phyloP scores from a whole-genome alignment of 2,113 vertebrate species.

The Hippotragus niger region DNA sequence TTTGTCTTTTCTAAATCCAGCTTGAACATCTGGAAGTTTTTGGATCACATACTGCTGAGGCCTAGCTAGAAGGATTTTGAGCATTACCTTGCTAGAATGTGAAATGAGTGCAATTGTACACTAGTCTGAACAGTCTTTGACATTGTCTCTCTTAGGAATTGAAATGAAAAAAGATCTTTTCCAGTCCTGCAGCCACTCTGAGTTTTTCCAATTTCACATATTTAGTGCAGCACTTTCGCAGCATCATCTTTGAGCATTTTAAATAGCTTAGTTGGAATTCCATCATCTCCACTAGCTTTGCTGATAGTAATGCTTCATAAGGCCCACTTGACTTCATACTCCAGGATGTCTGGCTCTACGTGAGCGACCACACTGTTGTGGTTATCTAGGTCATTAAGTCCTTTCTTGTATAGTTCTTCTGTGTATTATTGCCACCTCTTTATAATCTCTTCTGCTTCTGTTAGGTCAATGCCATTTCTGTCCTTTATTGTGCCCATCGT shows the following conservation, averaged over 20 bases:
- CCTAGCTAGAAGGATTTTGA: neutral
- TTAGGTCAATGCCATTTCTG: neutral
- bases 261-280: neutral
- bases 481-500: neutral
- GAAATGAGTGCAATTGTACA: rapidly evolving
- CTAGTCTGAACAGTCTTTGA: neutral
- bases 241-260: neutral
- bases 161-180: neutral
- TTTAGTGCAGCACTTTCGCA: neutral
- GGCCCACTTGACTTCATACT: neutral
- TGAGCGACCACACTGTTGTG: rapidly evolving
- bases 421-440: neutral
- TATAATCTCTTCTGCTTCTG: neutral
- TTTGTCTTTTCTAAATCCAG: neutral
- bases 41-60: neutral
- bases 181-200: neutral
- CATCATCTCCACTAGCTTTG: neutral
- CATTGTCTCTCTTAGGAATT: neutral
- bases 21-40: neutral
- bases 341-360: neutral
- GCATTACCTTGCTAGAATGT: neutral
- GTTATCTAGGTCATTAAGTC: neutral
- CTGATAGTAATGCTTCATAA: neutral
- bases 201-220: neutral
- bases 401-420: neutral